Evolutionary conservation across 2,888 invertebrate species (phyloP), one percentile per base, ranked within the genome.

Genomic region (Cetonia aurata): DNA sequence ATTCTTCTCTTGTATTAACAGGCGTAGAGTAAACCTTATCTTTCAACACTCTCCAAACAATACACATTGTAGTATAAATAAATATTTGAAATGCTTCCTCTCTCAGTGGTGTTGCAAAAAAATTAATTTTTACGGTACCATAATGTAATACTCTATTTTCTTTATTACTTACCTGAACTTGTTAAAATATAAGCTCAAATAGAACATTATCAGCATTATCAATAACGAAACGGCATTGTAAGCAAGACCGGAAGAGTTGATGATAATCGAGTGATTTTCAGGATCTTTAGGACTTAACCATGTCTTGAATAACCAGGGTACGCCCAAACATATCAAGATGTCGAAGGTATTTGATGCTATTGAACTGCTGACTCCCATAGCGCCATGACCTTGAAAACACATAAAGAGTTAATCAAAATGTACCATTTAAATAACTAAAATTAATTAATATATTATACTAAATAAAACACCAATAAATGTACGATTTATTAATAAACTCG

Each of bases 311-410:
- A 93, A 85, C 94, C 94, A 94, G 0, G 94, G 94, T 13, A 93
- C 81, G 0, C 93, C 94, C 72, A 94, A 85, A 76, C 94, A 94
- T 0, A 93, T 86, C 4, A 94, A 84, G 41, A 94, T 92, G 80
- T 94, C 93, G 79, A 94, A 94, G 0, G 93, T 93, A 80, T 94
- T 94, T 0, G 94, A 94, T 15, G 93, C 93, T 56, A 94, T 92
- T 0, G 93, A 90, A 83, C 93, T 94, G 80, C 93, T 92, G 69
- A 94, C 88, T 0, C 93, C 94, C 93, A 93, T 93, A 13, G 89
- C 88, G 8, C 92, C 92, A 78, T 90, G 87, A 33, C 92, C 93
- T 92, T 79, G 17, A 84, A 78, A 72, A 72, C 25, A n/a, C 33
- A 33, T 15, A 70, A 69, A 59, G 13, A 56, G 31, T 57, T 4